Evolutionary conservation across 2,888 invertebrate species (phyloP), one percentile per base, ranked within the genome.

Genomic region (Tenthredo amoena): DNA sequence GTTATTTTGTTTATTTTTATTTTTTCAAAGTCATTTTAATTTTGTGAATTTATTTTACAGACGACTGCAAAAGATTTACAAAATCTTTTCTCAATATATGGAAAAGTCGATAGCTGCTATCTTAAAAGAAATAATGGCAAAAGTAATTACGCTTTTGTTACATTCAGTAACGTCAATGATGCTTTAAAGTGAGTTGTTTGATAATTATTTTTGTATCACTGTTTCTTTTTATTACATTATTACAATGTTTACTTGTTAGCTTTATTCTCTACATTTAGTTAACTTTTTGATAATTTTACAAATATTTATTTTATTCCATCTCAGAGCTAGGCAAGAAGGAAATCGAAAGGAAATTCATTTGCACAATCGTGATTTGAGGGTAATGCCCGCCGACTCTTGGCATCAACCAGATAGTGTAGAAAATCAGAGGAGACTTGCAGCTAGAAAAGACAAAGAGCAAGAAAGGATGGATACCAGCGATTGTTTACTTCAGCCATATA

Each of bases 331-430:
- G 84, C 85, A 86, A 62, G 91, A 89, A 43, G 91, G 91, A 0
- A 86, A 87, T 34, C 87, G 74, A 76, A 91, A 90, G 87, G 87
- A 88, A 74, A 90, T 93, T 85, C 88, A 89, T 83, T 87, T 94
- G 18, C 92, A 93, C 84, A 90, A 91, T 85, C 89, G 92, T 86
- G 87, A 90, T 26, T 91, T 96, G 72, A 93, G 93, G 88, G 94
- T 95, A 84, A 94, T 94, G 0, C 94, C 95, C 0, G 96, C 96
- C 0, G 95, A 96, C 89, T 95, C 95, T 85, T 96, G 96, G 96
- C 95, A 96, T 90, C 96, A 96, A 89, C 96, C 96, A 0, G 93
- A 88, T 88, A 93, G 87, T 50, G 93, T 94, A 9, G 93, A 92
- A 87, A 88, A 92, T 90, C 86, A 91, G 87, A 79, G 79, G 71